phyloP scores from a whole-genome alignment of 1,140 invertebrate genomes.

The Drosophila nebulosa region DNA sequence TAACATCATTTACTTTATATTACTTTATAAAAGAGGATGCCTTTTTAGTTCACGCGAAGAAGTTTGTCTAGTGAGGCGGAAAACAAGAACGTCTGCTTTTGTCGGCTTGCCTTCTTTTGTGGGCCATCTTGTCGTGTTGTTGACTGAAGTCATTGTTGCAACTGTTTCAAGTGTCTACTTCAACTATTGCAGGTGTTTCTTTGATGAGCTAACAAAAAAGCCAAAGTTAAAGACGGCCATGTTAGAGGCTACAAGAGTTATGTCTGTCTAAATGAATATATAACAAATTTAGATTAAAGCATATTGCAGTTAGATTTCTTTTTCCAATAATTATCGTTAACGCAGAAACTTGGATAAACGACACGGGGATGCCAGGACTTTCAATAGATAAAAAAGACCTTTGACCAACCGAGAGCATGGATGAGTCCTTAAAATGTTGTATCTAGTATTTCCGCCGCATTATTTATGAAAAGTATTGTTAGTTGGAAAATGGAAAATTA shows the following conservation, averaged over 20 bases:
- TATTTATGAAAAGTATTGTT: no score
- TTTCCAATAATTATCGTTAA: no score
- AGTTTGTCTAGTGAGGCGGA: background rate
- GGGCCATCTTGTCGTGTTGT: background rate
- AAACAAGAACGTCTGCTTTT: background rate
- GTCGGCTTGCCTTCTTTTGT: background rate
- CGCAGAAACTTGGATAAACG: no score
- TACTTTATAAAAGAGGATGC: no score
- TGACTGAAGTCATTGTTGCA: background rate
- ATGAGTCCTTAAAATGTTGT: no score
- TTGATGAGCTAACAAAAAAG: background rate
- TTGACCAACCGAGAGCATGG: no score
- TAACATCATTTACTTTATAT: no score
- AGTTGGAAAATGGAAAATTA: no score
- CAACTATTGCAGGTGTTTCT: background rate
- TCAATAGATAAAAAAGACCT: no score
- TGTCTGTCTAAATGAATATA: background rate
- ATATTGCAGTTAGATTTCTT: no score
- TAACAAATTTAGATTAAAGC: background rate
- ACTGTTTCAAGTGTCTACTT: constrained; percentile 18
- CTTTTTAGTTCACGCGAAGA: background rate
- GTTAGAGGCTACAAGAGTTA: background rate
- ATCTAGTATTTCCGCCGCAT: no score
- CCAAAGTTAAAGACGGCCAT: background rate
- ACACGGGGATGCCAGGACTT: no score